Percentiles rank a stretch among this genome's conserved stretches.
Conservation (phyloP, 2,113 vertebrate species). For the Manacus vitellinus region DNA sequence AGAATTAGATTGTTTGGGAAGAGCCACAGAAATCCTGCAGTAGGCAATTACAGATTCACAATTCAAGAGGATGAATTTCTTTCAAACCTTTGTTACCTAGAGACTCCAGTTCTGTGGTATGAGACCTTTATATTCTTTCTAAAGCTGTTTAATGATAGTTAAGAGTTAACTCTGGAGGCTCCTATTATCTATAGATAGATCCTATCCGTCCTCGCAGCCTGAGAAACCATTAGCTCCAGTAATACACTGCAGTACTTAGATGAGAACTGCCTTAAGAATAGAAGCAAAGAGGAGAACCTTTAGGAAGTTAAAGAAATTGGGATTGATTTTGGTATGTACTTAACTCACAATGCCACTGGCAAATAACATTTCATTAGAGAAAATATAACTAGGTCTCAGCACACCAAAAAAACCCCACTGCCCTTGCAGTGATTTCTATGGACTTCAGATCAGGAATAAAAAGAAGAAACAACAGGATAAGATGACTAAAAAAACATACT, state of each 20-base stretch:
- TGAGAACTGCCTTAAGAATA: not conserved
- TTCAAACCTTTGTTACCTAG: not conserved
- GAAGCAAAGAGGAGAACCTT: not conserved
- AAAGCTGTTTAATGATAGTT: not conserved
- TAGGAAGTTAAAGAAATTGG: not conserved
- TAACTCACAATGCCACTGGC: not conserved
- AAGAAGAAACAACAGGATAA: not conserved
- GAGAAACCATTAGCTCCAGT: not conserved
- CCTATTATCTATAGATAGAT: not conserved
- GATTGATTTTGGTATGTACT: not conserved
- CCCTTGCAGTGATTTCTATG: not conserved
- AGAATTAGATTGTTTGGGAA: not conserved
- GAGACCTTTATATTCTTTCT: not conserved
- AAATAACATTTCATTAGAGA: conserved; percentile 5
- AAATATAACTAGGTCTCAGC: not conserved
- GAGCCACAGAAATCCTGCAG: not conserved
- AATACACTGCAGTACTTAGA: not conserved
- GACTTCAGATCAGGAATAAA: not conserved
- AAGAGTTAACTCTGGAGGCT: not conserved
- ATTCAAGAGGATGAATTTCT: not conserved
- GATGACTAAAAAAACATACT: not conserved
- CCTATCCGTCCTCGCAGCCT: not conserved
- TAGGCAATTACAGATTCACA: not conserved
- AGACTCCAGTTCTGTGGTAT: not conserved
- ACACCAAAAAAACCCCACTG: not conserved